Base-by-base conservation (phyloP, 2,797 vertebrate species). In the Nasua narica region DNA sequence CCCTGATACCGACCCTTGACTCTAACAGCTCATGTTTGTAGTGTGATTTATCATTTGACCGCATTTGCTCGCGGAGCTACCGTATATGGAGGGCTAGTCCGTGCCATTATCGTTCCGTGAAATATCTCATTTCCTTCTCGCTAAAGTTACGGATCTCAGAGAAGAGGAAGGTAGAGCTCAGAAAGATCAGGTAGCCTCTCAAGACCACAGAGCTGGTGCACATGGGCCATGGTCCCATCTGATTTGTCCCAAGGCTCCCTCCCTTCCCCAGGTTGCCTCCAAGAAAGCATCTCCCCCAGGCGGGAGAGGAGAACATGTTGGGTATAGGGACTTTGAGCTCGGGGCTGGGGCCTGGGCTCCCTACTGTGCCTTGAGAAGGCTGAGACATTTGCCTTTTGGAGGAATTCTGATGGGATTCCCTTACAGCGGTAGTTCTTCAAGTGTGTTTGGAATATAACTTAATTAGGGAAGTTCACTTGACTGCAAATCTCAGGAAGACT, bases 321-420 rank as follows among this genome's bases (percentile, higher is more conserved):
- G 43, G 7, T 65, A 6, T 21, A 21, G 29, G 81, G 58, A n/a
- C 58, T 84, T 48, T 40, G 19, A 25, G 7, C 19, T n/a, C 12
- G 18, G 32, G 12, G 7, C 37, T 14, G 32, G 58, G 12, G 18
- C 19, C 21, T 1, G 7, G 40, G 1, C 0, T 1, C 40, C 37
- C 2, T 5, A 43, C 2, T 23, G 19, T 48, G 58, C 18, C 2
- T 48, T n/a, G 32, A 2, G 21, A 48, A 65, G 29, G 12, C 43
- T 15, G 43, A 43, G 13, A 65, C 56, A 8, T 60, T 82, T 43
- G 27, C 27, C 11, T 43, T 40, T 60, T 8, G 1, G 37, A 83
- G 37, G 37, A 46, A 83, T 46, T 46, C 56, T 62, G 79, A 21
- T 21, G 29, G 43, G 9, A 69, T 69, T 85, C n/a, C n/a, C 50